phyloP scores from a whole-genome alignment of 2,797 vertebrate genomes.

The Cossypha polioptera region DNA sequence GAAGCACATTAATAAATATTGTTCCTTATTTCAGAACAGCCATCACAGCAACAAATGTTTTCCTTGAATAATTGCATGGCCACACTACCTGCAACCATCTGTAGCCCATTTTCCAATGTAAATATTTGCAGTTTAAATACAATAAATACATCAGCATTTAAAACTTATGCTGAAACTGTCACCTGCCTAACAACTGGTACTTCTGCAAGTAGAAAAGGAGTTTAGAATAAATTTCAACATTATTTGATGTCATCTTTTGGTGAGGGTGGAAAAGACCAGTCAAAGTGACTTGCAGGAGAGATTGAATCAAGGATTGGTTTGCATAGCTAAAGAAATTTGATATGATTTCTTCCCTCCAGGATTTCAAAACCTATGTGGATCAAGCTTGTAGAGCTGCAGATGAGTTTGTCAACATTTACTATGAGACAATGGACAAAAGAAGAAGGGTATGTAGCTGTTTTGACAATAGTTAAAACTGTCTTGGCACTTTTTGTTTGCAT shows the following conservation, averaged over 20 bases:
- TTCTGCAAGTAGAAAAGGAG: not conserved
- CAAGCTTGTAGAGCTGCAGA: slow-evolving; percentile 95
- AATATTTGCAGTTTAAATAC: not conserved
- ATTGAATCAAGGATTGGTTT: not conserved
- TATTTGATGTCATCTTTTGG: not conserved
- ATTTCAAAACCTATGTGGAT: slow-evolving; percentile 92
- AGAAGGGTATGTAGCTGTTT: slow-evolving; percentile 81
- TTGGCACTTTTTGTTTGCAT: not conserved
- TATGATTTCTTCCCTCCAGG: slow-evolving; percentile 56
- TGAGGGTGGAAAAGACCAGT: not conserved
- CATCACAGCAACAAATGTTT: not conserved
- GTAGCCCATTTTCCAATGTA: not conserved
- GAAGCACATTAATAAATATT: not conserved
- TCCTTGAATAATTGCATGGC: not conserved
- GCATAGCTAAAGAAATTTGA: not conserved
- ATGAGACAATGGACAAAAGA: slow-evolving; percentile 97
- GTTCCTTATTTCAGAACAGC: not conserved
- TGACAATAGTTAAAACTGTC: not conserved
- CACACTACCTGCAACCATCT: not conserved
- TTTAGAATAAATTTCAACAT: not conserved
- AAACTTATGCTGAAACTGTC: not conserved
- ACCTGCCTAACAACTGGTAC: not conserved
- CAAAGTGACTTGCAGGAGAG: not conserved
- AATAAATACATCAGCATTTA: not conserved
- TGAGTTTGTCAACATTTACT: slow-evolving; percentile 96